Conservation (phyloP, 2,888 invertebrate genomes). For the Erynnis tages region DNA sequence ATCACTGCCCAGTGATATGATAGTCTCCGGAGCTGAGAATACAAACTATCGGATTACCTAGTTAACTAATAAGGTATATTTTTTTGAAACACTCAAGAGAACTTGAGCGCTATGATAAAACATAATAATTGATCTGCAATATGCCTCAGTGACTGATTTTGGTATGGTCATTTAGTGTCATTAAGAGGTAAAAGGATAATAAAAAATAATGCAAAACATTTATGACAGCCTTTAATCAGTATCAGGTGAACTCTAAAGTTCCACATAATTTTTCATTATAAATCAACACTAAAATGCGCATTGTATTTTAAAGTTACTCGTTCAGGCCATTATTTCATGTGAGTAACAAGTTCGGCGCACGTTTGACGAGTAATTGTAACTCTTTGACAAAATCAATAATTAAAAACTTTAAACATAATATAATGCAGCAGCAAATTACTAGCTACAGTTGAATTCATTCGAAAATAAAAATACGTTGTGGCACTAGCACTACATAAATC, state of each 20-base stretch:
- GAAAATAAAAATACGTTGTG: constrained; percentile 50
- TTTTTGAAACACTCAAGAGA: no score
- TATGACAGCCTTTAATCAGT: constrained; percentile 66
- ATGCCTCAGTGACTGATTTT: no score
- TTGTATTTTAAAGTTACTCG: constrained; percentile 25
- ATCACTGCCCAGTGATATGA: no score
- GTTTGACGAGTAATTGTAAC: constrained; percentile 21
- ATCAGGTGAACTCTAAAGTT: constrained; percentile 67
- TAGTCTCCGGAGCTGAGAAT: no score
- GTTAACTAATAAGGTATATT: no score
- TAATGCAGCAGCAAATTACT: constrained; percentile 57
- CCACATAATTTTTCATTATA: constrained; percentile 58
- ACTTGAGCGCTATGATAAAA: no score
- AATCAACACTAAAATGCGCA: constrained; percentile 53
- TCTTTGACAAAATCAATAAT: constrained; percentile 48
- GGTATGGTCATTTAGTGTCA: no score
- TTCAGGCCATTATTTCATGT: constrained; percentile 19
- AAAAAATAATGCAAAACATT: constrained; percentile 36
- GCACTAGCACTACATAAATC: constrained; percentile 52
- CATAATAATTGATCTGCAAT: no score
- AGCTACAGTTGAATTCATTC: constrained; percentile 44
- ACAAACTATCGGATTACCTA: no score
- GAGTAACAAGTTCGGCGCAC: constrained; percentile 18
- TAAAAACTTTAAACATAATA: constrained; percentile 58
- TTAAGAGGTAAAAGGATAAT: background rate